Evolutionary conservation across 2,888 invertebrate genomes (phyloP).

Genomic region (Catocala fraxini): DNA sequence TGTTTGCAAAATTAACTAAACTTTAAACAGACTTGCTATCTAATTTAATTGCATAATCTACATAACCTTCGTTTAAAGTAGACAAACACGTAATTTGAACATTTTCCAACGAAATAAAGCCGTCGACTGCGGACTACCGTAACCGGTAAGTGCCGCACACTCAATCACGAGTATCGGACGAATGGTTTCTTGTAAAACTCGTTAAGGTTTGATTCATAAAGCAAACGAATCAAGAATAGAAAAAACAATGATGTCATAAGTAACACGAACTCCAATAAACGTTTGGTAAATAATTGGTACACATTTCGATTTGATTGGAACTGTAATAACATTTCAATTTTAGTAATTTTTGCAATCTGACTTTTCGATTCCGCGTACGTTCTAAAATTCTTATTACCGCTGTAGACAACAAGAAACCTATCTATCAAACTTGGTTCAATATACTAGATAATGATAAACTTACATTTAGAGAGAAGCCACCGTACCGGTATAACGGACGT

Average conservation of each 20-base stretch:
- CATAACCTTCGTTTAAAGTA: neutral
- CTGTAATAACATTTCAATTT: too few species aligned
- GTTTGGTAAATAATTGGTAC: neutral
- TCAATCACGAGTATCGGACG: constrained; percentile 26
- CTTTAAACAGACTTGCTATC: constrained; percentile 29
- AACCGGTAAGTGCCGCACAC: constrained; percentile 4
- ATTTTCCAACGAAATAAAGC: constrained; percentile 9
- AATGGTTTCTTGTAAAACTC: constrained; percentile 38
- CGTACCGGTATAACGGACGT: too few species aligned
- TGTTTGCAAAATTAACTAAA: constrained; percentile 45
- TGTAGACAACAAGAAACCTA: too few species aligned
- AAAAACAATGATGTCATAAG: constrained; percentile 43
- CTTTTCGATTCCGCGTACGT: too few species aligned
- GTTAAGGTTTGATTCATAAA: constrained; percentile 31
- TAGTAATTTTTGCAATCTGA: too few species aligned
- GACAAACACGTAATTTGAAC: constrained; percentile 6
- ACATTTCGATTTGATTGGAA: too few species aligned
- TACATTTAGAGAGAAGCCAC: too few species aligned
- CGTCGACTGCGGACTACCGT: neutral
- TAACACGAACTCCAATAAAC: neutral
- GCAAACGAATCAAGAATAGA: constrained; percentile 46
- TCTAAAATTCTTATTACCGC: too few species aligned
- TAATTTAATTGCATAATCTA: constrained; percentile 8
- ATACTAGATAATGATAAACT: too few species aligned
- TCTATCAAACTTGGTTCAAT: too few species aligned